Evolutionary conservation across 2,113 vertebrate genomes (phyloP).

Genomic region (Paradisaea rubra): DNA sequence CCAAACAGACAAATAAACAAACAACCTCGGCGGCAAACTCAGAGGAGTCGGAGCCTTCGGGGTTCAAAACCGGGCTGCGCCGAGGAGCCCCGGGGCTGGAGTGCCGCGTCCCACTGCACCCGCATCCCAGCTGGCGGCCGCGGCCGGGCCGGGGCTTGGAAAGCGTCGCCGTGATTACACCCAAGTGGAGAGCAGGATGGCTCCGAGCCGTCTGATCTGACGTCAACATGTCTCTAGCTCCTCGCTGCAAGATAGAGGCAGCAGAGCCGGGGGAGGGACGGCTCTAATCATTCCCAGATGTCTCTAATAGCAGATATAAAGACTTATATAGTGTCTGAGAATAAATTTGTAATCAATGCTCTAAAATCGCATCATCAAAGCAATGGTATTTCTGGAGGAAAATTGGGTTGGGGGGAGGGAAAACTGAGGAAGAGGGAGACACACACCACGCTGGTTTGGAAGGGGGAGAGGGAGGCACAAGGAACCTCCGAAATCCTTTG

Average conservation of each 20-base stretch:
- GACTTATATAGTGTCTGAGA: constrained; percentile 72
- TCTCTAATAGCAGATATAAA: constrained; percentile 80
- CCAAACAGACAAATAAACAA: not conserved
- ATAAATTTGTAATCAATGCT: constrained; percentile 78
- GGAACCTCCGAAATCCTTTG: not conserved
- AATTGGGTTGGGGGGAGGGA: not conserved
- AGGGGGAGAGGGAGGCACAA: not conserved
- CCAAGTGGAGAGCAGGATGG: constrained; percentile 75
- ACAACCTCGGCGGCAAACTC: not conserved
- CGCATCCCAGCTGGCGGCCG: constrained; percentile 64
- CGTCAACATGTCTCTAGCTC: constrained; percentile 79
- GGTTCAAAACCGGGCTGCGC: not conserved
- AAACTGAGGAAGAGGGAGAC: not conserved
- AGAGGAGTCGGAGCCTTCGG: not conserved
- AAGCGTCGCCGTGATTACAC: constrained; percentile 69
- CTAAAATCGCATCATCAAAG: constrained; percentile 74
- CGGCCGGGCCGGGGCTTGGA: constrained; percentile 59
- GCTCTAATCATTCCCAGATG: constrained; percentile 88
- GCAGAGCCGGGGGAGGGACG: constrained; percentile 66
- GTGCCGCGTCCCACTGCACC: not conserved
- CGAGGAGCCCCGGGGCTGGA: not conserved
- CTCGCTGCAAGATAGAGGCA: constrained; percentile 72
- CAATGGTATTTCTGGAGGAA: constrained; percentile 36
- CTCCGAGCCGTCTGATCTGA: constrained; percentile 84
- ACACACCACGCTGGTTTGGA: not conserved